phyloP scores from a whole-genome alignment of 1,140 invertebrate species.

The Atopsyche davidsoni region DNA sequence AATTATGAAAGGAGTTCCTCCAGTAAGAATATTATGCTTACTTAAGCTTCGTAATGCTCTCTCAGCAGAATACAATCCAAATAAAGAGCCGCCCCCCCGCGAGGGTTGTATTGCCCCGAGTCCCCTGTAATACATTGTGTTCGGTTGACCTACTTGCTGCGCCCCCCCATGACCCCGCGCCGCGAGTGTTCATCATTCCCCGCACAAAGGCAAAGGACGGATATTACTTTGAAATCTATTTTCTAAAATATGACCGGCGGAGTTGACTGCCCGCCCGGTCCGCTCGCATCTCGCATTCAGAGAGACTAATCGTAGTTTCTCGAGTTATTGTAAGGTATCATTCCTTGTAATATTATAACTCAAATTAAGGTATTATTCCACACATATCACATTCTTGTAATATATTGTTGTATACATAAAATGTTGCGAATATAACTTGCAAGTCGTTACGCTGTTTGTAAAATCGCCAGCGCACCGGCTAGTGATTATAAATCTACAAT shows the following conservation, averaged over 20 bases:
- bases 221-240: slow-evolving; percentile 29
- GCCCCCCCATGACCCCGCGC: slow-evolving; percentile 7
- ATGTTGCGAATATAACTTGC: no score
- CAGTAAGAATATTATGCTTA: no score
- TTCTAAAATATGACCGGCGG: slow-evolving; percentile 24
- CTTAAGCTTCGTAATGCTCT: slow-evolving; percentile 23
- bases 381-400: no score
- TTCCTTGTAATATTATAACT: no score
- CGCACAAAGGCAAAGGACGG: slow-evolving; percentile 25
- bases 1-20: no score
- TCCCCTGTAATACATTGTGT: slow-evolving; percentile 5
- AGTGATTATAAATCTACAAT: no score
- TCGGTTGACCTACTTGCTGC: slow-evolving; percentile 26
- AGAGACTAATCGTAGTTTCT: no score
- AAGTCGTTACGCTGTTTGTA: no score
- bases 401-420: no score
- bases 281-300: background rate
- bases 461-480: no score
- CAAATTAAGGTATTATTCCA: no score
- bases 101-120: background rate
- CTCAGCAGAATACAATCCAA: slow-evolving; percentile 24
- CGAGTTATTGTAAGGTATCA: no score
- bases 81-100: slow-evolving; percentile 14
- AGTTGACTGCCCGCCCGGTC: background rate
- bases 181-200: slow-evolving; percentile 23